Base-by-base conservation (phyloP, 2,113 vertebrate species). In the Tachycineta bicolor region DNA sequence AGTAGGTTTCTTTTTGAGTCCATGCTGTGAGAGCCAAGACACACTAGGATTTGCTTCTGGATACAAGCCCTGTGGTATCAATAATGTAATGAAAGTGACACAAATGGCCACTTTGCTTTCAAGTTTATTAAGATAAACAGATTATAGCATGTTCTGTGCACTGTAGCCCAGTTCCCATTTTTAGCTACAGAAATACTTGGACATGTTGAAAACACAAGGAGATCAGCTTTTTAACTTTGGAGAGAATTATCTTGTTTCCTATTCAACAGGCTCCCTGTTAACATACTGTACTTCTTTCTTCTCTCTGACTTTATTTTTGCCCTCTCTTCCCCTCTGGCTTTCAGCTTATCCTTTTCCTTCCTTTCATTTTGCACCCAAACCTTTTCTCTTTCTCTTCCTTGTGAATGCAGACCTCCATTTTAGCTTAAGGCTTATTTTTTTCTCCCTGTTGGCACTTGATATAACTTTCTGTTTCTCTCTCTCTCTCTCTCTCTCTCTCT, bases 321-420 rank as follows among this genome's bases (percentile, higher is more conserved):
- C 76, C 76, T 94, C 47, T 94, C 41, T 80, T 44, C 41, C 63
- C 24, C 49, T 83, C 85, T 75, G 52, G 52, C 52, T 91, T 97
- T 93, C 79, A 92, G 68, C 55, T 93, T 94, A 59, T 88, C 47
- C 68, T 95, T 94, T 88, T 75, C 46, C 19, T 94, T 91, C 59
- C 46, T 83, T 93, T 88, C 78, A 91, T 91, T 88, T 88, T 83
- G 8, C 77, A 13, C 59, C 93, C 50, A 94, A 88, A 74, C 52
- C 23, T 88, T 87, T 93, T 69, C 14, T 67, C 82, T 74, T 96
- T 91, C 47, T 83, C 33, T 81, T 93, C 29, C 56, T 70, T 93
- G 19, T 83, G 39, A 94, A 92, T 2, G 3, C 44, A 86, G 82
- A 74, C 64, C 75, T 90, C 11, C 26, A 88, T 93, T 78, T 81